Percentiles rank a stretch among this genome's conserved stretches.
phyloP scores from a whole-genome alignment of 2,113 vertebrate species.

The Phylloscopus whistleri region DNA sequence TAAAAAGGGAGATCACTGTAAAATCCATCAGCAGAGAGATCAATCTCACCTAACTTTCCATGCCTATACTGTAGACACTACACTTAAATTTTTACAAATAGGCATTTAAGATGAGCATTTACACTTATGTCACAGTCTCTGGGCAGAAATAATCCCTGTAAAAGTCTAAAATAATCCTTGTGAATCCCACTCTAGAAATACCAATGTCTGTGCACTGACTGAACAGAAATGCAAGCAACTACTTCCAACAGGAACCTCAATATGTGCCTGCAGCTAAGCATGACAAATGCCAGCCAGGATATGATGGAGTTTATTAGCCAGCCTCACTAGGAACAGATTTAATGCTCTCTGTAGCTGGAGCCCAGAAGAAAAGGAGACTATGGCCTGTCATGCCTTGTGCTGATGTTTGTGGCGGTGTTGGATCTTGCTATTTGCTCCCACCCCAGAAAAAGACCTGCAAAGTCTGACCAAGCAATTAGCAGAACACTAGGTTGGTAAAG shows the following conservation, averaged over 20 bases:
- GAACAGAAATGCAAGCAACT: not conserved
- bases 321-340: not conserved
- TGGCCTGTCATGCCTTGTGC: not conserved
- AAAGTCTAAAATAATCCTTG: not conserved
- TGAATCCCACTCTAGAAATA: not conserved
- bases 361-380: not conserved
- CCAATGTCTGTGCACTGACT: not conserved
- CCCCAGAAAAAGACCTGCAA: not conserved
- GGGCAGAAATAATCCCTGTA: not conserved
- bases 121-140: not conserved
- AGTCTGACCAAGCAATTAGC: not conserved
- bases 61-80: not conserved
- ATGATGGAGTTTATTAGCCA: not conserved
- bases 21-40: not conserved
- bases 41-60: not conserved
- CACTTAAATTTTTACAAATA: not conserved
- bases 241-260: not conserved
- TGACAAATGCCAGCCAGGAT: not conserved
- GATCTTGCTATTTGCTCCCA: not conserved
- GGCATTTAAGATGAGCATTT: not conserved
- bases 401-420: not conserved
- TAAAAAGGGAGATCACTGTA: not conserved
- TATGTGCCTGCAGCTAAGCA: not conserved
- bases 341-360: not conserved
- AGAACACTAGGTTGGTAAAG: not conserved